phyloP scores from a whole-genome alignment of 1,140 invertebrate species.

The Megathymus violae region DNA sequence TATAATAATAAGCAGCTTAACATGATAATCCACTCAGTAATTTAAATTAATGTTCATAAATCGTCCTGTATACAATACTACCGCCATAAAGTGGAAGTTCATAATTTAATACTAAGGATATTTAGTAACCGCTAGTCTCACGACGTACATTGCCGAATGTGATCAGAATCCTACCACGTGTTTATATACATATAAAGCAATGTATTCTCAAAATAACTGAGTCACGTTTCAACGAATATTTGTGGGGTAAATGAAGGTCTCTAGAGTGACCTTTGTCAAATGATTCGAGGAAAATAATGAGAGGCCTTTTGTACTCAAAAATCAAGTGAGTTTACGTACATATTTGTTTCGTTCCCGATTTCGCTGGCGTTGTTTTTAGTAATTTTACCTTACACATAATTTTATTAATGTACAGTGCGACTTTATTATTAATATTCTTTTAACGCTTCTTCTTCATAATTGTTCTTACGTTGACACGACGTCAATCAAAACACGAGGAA shows the following conservation, averaged over 20 bases:
- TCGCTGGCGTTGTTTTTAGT: neutral
- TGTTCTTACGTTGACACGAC: no score
- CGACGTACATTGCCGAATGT: conserved; percentile 1
- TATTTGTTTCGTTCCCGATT: conserved; percentile 16
- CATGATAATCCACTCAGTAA: conserved; percentile 30
- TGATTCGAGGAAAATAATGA: conserved; percentile 41
- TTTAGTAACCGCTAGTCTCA: neutral
- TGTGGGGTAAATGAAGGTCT: conserved; percentile 10
- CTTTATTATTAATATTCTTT: no score
- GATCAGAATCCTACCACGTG: neutral
- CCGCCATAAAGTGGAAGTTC: neutral
- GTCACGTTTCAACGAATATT: neutral
- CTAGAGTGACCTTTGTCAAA: conserved; percentile 38
- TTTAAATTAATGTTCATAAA: conserved; percentile 42
- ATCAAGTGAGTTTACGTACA: conserved; percentile 28
- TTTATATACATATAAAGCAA: neutral
- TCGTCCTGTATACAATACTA: conserved; percentile 25
- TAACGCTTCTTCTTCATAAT: no score
- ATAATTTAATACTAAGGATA: neutral
- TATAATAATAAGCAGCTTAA: conserved; percentile 26
- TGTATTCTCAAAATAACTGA: conserved; percentile 1
- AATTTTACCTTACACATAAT: no score
- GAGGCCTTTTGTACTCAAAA: conserved; percentile 38
- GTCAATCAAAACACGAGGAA: no score
- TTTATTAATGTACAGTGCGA: no score